Base-by-base conservation (phyloP, 2,797 vertebrate species). In the Megaceryle alcyon region DNA sequence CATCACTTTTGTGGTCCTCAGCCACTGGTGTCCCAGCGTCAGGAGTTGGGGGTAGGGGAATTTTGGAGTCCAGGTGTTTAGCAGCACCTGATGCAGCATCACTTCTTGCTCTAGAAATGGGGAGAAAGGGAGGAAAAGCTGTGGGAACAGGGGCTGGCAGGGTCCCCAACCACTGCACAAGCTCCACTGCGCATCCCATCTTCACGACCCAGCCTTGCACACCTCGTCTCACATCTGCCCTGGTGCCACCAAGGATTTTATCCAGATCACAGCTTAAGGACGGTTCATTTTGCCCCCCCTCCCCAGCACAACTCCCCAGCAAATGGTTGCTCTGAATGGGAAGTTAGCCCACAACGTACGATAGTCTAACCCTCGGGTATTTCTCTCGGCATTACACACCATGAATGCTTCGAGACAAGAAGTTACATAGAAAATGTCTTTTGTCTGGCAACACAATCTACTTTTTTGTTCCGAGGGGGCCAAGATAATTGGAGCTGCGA, bases 401-500 rank as follows among this genome's bases (percentile, higher is more conserved):
- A 31, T n/a, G 75, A 94, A 88, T 53, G 78, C 88, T 77, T 79
- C 31, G 1, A 88, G 91, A 94, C 91, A 29, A 96, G 94, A 88
- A 94, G 78, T 84, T 78, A 57, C 69, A 75, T 8, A 77, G 94
- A 96, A 90, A 93, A 82, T 0, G 5, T 54, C 95, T 94, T 97
- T 97, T 97, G 96, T 97, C 89, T 4, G 0, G 3, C 37, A 18
- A 28, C 72, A 95, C 92, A 97, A 96, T 92, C 96, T 94, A 56
- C 49, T 35, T 88, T 94, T 95, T 94, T 95, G 72, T 96, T 95
- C 83, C 25, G 1, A 51, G 86, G 26, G 25, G 68, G 85, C 84
- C 91, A 22, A 91, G 96, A 96, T 76, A 95, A 97, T 94, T 54
- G 89, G 88, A 92, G 89, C 96, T 60, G 90, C 22, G 29, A 41